phyloP scores from a whole-genome alignment of 2,888 invertebrate genomes.

The Aleiodes leptofemur region DNA sequence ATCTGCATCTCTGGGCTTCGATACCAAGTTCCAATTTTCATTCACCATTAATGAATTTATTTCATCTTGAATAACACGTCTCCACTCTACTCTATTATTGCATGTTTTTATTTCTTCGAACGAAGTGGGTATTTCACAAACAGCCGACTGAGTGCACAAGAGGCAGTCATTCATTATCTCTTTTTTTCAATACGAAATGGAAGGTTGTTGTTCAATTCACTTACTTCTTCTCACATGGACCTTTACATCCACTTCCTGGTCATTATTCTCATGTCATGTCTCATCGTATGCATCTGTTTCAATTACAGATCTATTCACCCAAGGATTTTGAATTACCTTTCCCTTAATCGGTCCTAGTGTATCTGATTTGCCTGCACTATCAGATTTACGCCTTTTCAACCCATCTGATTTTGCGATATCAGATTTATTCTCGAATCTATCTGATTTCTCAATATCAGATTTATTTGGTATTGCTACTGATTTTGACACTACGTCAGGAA shows the following conservation, averaged over 20 bases:
- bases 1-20: conserved; percentile 29
- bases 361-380: conserved; percentile 12
- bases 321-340: not conserved
- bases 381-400: too few species aligned
- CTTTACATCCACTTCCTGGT: not conserved
- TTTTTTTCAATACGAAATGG: conserved; percentile 19
- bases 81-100: conserved; percentile 46
- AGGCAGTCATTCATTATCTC: conserved; percentile 18
- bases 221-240: conserved; percentile 43
- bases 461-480: not conserved
- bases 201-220: conserved; percentile 17
- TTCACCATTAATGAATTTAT: conserved; percentile 44
- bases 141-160: conserved; percentile 17
- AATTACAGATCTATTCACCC: conserved; percentile 30
- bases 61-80: conserved; percentile 49
- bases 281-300: conserved; percentile 28
- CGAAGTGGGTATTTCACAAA: conserved; percentile 21
- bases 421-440: too few species aligned
- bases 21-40: conserved; percentile 45
- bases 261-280: not conserved
- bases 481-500: conserved; percentile 15
- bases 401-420: conserved; percentile 9
- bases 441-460: conserved; percentile 34
- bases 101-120: conserved; percentile 46
- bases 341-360: not conserved